These are phyloP conservation scores for Brachynemurus nebulosus DNA, from an alignment of 2,888 invertebrate species.

Conservation along the genomic window DNA sequence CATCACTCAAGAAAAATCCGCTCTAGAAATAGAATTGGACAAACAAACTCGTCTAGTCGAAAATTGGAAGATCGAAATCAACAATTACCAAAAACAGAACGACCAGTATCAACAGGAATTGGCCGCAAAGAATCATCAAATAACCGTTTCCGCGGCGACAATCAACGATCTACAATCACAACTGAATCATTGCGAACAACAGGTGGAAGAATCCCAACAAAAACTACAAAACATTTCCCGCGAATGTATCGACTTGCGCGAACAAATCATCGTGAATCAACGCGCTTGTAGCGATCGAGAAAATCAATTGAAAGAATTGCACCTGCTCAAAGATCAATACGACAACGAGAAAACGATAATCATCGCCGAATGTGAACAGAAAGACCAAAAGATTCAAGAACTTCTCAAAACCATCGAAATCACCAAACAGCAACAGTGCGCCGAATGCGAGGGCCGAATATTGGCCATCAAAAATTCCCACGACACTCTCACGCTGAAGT, in stretches of 20 bases:
- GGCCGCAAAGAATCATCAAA: no score
- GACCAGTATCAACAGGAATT: neutral
- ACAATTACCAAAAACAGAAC: neutral
- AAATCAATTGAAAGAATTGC: slow-evolving; percentile 22
- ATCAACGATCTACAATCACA: no score
- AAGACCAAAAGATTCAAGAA: slow-evolving; percentile 28
- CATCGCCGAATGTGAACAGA: slow-evolving; percentile 25
- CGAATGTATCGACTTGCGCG: slow-evolving; percentile 8
- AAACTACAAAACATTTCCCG: slow-evolving; percentile 28
- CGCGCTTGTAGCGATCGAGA: neutral
- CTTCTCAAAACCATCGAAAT: neutral
- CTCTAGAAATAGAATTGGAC: no score
- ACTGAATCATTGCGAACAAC: neutral
- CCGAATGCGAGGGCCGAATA: neutral
- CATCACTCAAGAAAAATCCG: neutral
- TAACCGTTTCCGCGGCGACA: no score
- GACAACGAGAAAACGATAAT: slow-evolving; percentile 27
- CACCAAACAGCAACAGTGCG: slow-evolving; percentile 1
- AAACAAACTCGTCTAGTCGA: no score
- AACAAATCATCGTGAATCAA: neutral
- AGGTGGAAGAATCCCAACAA: slow-evolving; percentile 21
- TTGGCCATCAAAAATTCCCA: neutral
- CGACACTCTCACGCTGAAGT: neutral
- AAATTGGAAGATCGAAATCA: no score
- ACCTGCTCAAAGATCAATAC: slow-evolving; percentile 27